Base-by-base conservation (phyloP, 1,140 invertebrate species). In the Argopecten irradians region DNA sequence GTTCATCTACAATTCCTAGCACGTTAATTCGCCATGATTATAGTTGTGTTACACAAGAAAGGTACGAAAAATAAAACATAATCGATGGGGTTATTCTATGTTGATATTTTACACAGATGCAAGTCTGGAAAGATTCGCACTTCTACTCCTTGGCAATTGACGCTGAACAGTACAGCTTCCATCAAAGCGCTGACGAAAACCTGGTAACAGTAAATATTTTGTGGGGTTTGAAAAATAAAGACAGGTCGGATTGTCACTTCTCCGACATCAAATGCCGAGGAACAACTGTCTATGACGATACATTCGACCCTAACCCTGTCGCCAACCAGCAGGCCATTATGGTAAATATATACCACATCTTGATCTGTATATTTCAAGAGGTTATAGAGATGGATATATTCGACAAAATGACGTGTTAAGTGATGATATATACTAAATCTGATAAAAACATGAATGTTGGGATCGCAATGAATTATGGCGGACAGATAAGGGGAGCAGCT, bases 181-280 rank as follows among this genome's bases (percentile, higher is more conserved):
- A 91, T 33, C 34, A 88, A 5, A 91, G 88, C 35, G 32, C 84
- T 7, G 86, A 89, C 19, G 88, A 91, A 84, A 88, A 88, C 33
- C 34, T 89, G 34, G 88, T 92, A 13, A 87, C 86, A 33, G 87
- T 94, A 11, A 85, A 91, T 71, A 84, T 93, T 19, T 85, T 91
- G 0, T 94, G 92, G 91, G 93, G 93, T 13, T 87, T 94, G 9
- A 91, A 89, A 84, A 32, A 90, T 13, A 93, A 93, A 71, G 92
- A 94, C 89, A 82, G 91, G 11, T 85, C 82, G 14, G 34, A 39
- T 13, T 94, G 93, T 82, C 89, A 93, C 82, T 91, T 90, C 41
- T 89, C 90, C 1, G 91, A 93, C 83, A 86, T 90, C 82, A 39
- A 91, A 9, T 94, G 93, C 87, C 83, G 43, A 19, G 93, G 93